These are phyloP conservation scores for Cartodere bifasciata DNA, from an alignment of 2,888 invertebrate genomes.

Conservation along the genomic window DNA sequence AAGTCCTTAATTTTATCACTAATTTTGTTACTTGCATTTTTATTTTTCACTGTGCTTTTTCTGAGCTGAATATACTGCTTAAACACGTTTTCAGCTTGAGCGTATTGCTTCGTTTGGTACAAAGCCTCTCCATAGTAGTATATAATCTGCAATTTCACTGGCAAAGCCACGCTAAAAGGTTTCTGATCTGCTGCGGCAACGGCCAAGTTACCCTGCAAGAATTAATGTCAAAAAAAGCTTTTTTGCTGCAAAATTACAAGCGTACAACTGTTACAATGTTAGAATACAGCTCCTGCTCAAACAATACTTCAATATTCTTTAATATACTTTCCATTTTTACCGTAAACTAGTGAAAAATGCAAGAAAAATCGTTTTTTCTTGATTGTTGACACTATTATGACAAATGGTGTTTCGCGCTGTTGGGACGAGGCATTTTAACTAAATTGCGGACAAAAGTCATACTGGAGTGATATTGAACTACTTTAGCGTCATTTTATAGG, in stretches of 20 bases:
- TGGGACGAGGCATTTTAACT: no score
- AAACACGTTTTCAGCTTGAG: constrained; percentile 54
- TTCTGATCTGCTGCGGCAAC: constrained; percentile 53
- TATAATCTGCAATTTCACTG: constrained; percentile 54
- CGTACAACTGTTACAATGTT: constrained; percentile 59
- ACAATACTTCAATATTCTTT: constrained; percentile 55
- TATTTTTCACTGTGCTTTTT: constrained; percentile 46
- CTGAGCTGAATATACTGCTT: constrained; percentile 50
- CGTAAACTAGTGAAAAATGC: no score
- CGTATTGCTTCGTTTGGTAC: constrained; percentile 50
- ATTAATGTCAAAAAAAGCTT: constrained; percentile 4
- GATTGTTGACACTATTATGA: no score
- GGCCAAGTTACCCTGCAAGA: constrained; percentile 50
- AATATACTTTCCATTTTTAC: constrained; percentile 45
- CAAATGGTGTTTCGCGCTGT: no score
- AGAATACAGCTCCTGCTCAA: constrained; percentile 57
- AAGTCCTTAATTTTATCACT: constrained; percentile 39
- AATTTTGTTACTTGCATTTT: constrained; percentile 34
- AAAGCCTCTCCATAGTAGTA: constrained; percentile 60
- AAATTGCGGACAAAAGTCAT: no score
- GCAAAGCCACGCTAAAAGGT: constrained; percentile 43
- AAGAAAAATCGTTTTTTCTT: no score
- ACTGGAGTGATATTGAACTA: no score
- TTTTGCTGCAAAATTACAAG: constrained; percentile 10
- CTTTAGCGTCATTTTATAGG: no score